Base-by-base conservation (phyloP, 2,113 vertebrate genomes). In the Platycercus adscitus region DNA sequence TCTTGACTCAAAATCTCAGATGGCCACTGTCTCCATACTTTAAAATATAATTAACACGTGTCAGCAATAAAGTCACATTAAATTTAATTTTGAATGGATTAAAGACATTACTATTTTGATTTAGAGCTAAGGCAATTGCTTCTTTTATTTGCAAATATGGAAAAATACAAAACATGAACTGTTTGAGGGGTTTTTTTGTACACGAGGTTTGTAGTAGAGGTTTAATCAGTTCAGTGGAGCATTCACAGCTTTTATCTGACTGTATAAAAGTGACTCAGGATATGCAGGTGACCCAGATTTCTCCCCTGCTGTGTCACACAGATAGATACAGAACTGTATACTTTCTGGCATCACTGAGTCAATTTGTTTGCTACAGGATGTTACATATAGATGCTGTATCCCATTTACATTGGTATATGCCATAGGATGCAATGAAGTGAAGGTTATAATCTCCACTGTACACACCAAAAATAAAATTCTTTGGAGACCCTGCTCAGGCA, bases 261-360 rank as follows among this genome's bases (percentile, higher is more conserved):
- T 56, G 56, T 52, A 35, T 58, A 35, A 35, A 58, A 71, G 47
- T 89, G 91, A 79, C 44, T 92, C 56, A 52, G 77, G 77, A 76
- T 64, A 69, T 19, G 56, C 86, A 95, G 69, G 72, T 81, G 83
- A 95, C 91, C 81, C 81, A 91, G 91, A 92, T 96, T 92, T 76
- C 81, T 95, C 35, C 25, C 69, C 69, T 87, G 61, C 52, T 60
- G 39, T 68, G 61, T 81, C 73, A 89, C 58, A 68, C 8, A 20
- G 52, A 61, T 13, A 71, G 66, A 37, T 61, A 55, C 6, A 75
- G 77, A 86, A 61, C 10, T 37, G 19, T 44, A 21, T 16, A 10
- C 28, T 71, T 26, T 66, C 65, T 52, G 17, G 33, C 61, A 81
- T 41, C 44, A 37, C 37, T 41, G 39, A 73, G 35, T 75, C 47